phyloP scores from a whole-genome alignment of 1,140 invertebrate genomes.

The Listronotus bonariensis region DNA sequence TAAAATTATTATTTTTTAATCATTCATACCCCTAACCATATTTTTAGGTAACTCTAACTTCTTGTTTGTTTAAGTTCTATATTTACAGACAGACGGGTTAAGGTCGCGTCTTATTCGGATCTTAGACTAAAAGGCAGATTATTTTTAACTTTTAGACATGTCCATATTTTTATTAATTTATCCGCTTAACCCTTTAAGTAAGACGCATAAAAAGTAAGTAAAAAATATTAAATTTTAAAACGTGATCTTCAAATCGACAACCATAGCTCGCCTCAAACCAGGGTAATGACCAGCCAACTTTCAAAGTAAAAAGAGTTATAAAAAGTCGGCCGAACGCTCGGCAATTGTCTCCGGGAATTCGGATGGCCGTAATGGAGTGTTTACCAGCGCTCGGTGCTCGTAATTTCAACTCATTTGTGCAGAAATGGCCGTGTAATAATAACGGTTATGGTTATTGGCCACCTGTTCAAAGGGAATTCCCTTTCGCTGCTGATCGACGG shows the following conservation, averaged over 20 bases:
- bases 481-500: constrained; percentile 50
- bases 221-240: no score
- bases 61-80: no score
- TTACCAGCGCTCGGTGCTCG: constrained; percentile 55
- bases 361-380: constrained; percentile 56
- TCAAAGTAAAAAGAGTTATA: constrained; percentile 22
- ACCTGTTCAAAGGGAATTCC: constrained; percentile 52
- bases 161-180: no score
- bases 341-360: constrained; percentile 53
- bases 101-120: no score
- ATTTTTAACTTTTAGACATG: no score
- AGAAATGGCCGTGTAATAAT: constrained; percentile 57
- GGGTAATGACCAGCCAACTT: constrained; percentile 16
- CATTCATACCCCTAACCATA: no score
- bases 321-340: constrained; percentile 19
- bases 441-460: constrained; percentile 58
- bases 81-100: no score
- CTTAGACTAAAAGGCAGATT: no score
- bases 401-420: constrained; percentile 58
- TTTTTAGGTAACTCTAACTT: no score
- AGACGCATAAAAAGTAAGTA: no score
- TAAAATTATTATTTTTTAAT: no score
- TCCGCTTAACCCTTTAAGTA: no score
- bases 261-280: not conserved
- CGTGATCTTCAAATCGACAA: not conserved